phyloP scores from a whole-genome alignment of 1,140 invertebrate species.

The Drosophila sechellia region DNA sequence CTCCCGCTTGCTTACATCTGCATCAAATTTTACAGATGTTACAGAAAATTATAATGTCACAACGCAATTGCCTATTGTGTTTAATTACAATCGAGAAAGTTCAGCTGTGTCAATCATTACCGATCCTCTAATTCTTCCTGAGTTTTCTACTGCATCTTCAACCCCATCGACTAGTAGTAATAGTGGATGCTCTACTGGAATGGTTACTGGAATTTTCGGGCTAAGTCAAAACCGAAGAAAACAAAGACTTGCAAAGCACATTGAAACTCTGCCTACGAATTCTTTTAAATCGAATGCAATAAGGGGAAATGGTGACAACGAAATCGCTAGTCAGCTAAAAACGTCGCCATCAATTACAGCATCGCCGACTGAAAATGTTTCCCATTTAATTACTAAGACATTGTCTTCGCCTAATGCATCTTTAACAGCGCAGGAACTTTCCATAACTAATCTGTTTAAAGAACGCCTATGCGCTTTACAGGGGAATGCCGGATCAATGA shows the following conservation, averaged over 20 bases:
- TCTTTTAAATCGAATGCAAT: background rate
- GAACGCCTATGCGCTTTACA: conserved; percentile 56
- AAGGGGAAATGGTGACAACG: conserved; percentile 2
- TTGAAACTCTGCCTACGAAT: conserved; percentile 37
- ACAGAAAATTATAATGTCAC: conserved; percentile 7
- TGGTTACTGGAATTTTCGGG: conserved; percentile 5
- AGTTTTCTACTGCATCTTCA: conserved; percentile 37
- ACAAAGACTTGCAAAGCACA: conserved; percentile 43
- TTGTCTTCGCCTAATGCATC: too few species aligned
- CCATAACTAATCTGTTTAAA: conserved; percentile 66
- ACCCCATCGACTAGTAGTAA: conserved; percentile 57
- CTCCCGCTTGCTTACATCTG: background rate
- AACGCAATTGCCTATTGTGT: conserved; percentile 16
- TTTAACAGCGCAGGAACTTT: conserved; percentile 50
- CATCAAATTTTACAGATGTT: conserved; percentile 1
- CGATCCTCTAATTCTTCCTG: conserved; percentile 29
- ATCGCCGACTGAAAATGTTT: conserved; percentile 1
- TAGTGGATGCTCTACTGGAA: conserved; percentile 45
- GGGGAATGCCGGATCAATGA: conserved; percentile 26
- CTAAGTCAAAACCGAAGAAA: conserved; percentile 57
- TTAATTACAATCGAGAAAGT: conserved; percentile 11
- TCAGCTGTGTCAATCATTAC: background rate
- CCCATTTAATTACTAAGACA: conserved; percentile 1
- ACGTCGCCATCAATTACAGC: conserved; percentile 10
- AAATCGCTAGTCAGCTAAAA: conserved; percentile 13